phyloP scores from a whole-genome alignment of 1,140 invertebrate species.

The Apis laboriosa region DNA sequence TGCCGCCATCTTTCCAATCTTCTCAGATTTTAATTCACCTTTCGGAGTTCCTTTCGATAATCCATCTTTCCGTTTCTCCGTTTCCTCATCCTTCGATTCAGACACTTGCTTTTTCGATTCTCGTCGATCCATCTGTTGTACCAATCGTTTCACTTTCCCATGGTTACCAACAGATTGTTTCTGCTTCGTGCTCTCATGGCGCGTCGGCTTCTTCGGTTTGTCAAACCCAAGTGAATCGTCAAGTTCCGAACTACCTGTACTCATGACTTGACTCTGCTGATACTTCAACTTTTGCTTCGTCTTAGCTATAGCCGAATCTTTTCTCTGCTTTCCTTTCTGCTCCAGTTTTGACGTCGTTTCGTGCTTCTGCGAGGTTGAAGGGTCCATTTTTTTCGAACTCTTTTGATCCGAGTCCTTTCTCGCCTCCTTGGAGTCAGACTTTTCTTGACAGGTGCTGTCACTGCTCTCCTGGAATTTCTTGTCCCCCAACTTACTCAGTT shows the following conservation, averaged over 20 bases:
- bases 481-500: slow-evolving; percentile 69
- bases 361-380: slow-evolving; percentile 20
- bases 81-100: slow-evolving; percentile 23
- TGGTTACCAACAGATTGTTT: slow-evolving; percentile 47
- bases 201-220: slow-evolving; percentile 46
- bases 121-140: slow-evolving; percentile 56
- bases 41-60: slow-evolving; percentile 50
- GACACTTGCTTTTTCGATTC: slow-evolving; percentile 52
- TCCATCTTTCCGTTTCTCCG: slow-evolving; percentile 54
- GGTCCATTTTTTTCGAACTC: slow-evolving; percentile 49
- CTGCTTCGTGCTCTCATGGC: slow-evolving; percentile 65
- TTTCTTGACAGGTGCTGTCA: slow-evolving; percentile 56
- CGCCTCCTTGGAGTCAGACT: slow-evolving; percentile 34
- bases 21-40: slow-evolving; percentile 40
- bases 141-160: slow-evolving; percentile 57
- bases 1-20: slow-evolving; percentile 5
- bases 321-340: slow-evolving; percentile 38
- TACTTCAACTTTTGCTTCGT: slow-evolving; percentile 64
- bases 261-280: slow-evolving; percentile 64
- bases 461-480: slow-evolving; percentile 61
- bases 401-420: slow-evolving; percentile 47
- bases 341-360: slow-evolving; percentile 32
- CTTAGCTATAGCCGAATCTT: slow-evolving; percentile 60
- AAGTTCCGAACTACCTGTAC: slow-evolving; percentile 73
- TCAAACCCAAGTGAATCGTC: slow-evolving; percentile 65